These are phyloP conservation scores for Dynastes tityus DNA, from an alignment of 2,888 invertebrate species.

Conservation along the genomic window DNA sequence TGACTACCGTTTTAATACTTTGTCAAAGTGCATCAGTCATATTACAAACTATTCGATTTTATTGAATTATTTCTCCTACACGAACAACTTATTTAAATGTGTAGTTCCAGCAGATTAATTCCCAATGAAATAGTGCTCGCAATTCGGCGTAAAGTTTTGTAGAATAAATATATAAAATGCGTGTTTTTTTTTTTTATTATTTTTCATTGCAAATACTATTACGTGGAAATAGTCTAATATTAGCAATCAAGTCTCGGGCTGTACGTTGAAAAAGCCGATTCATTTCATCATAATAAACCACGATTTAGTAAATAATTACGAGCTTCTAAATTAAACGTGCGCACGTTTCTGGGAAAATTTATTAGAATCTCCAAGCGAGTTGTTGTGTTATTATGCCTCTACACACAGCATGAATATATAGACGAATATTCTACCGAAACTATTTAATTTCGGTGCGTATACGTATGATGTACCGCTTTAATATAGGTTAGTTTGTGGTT, in stretches of 20 bases:
- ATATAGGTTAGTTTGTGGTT: conserved; percentile 51
- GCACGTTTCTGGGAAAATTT: conserved; percentile 25
- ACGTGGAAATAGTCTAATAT: conserved; percentile 9
- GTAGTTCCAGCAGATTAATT: too few species aligned
- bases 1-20: too few species aligned
- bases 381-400: conserved; percentile 23
- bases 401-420: conserved; percentile 26
- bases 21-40: too few species aligned
- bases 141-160: too few species aligned
- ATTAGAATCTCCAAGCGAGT: conserved; percentile 9
- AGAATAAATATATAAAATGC: not conserved
- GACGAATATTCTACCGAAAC: conserved; percentile 35
- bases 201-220: not conserved
- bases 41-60: too few species aligned
- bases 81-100: too few species aligned
- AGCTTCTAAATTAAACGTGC: conserved; percentile 31
- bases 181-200: conserved; percentile 1
- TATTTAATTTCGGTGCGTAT: conserved; percentile 45
- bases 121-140: too few species aligned
- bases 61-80: too few species aligned
- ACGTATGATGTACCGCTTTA: conserved; percentile 48
- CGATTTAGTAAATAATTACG: conserved; percentile 22
- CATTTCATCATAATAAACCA: conserved; percentile 34
- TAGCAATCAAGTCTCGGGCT: not conserved
- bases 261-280: not conserved